Conservation (phyloP, 2,797 vertebrate species). For the Paedocypris micromegethes region DNA sequence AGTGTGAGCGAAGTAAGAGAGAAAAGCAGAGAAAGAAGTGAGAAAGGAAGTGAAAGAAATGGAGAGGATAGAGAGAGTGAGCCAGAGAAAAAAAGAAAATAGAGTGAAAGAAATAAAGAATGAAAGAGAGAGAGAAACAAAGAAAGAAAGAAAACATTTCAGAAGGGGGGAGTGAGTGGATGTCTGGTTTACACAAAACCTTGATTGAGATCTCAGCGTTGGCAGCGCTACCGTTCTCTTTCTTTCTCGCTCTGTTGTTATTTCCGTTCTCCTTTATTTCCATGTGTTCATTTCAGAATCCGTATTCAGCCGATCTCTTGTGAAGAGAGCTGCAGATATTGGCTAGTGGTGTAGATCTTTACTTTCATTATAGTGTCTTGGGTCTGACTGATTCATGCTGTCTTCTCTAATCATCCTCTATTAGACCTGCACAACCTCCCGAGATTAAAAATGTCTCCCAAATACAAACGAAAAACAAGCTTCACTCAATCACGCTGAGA, state of each 20-base stretch:
- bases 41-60: no score
- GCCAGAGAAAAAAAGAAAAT: no score
- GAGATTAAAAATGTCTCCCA: conserved; percentile 37
- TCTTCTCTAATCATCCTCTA: conserved; percentile 29
- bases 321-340: conserved; percentile 25
- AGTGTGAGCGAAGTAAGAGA: no score
- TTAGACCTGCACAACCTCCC: conserved; percentile 31
- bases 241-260: conserved; percentile 23
- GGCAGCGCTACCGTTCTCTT: conserved; percentile 17
- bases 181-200: conserved; percentile 13
- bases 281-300: conserved; percentile 10
- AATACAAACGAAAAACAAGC: conserved; percentile 41
- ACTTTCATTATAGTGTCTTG: conserved; percentile 30
- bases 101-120: no score
- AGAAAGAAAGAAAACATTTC: no score
- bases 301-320: background rate
- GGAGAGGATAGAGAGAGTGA: no score
- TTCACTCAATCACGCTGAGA: conserved; percentile 21
- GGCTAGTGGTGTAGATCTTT: conserved; percentile 26
- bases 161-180: no score
- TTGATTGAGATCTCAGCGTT: conserved; percentile 19
- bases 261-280: conserved; percentile 23
- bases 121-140: no score
- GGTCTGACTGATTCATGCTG: conserved; percentile 22
- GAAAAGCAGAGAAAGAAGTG: no score